Percentiles rank a stretch among this genome's conserved stretches.
phyloP scores from a whole-genome alignment of 2,797 vertebrate species.

The Megaceryle alcyon region DNA sequence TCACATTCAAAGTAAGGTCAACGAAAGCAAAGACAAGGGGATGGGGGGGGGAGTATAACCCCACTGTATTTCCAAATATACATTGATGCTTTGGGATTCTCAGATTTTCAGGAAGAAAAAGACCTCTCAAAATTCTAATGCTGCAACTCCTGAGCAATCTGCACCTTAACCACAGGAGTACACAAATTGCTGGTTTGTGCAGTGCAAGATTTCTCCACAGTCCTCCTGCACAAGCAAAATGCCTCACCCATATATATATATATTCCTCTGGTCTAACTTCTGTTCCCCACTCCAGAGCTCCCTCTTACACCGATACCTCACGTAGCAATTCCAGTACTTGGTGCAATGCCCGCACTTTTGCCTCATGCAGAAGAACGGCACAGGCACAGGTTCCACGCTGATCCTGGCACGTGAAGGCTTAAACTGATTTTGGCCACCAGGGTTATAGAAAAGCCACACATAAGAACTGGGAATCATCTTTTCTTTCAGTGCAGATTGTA shows the following conservation, averaged over 20 bases:
- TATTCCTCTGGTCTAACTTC: neutral
- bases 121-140: neutral
- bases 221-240: neutral
- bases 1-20: neutral
- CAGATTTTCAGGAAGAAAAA: neutral
- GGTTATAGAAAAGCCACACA: neutral
- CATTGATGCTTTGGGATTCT: neutral
- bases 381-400: neutral
- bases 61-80: neutral
- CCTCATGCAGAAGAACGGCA: neutral
- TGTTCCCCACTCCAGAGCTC: neutral
- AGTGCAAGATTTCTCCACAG: neutral
- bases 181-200: neutral
- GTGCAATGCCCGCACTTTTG: fast-evolving
- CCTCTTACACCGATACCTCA: neutral
- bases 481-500: neutral
- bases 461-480: neutral
- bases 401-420: neutral
- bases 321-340: fast-evolving
- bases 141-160: neutral
- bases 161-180: neutral
- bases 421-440: neutral
- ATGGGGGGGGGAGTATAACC: neutral
- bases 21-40: neutral
- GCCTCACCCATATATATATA: neutral